Evolutionary conservation across 2,888 invertebrate genomes (phyloP), one percentile per base, ranked within the genome.

Genomic region (Eledone cirrhosa): DNA sequence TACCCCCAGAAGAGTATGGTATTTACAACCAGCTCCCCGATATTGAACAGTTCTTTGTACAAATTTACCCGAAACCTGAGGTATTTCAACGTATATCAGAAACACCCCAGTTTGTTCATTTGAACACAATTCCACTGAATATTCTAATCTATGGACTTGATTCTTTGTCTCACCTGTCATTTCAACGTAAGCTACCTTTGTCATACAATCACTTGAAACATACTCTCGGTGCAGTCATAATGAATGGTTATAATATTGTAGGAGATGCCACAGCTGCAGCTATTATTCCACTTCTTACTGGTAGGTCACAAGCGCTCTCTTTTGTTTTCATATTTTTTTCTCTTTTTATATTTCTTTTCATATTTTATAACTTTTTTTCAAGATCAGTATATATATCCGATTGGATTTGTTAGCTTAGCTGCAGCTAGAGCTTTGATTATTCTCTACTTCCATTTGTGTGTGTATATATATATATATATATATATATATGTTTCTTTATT

Each of bases 181-280:
- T 84, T 79, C 86, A 87, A 74, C 79, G 88, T 65, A 88, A 88
- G 77, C 80, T 90, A 31, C 89, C 88, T 3, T 80, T 83, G 67
- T 87, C 88, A 0, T 87, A 88, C 78, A 80, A 80, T 4, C 87
- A 83, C 78, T 78, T 89, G n/a, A 81, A 84, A 78, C 80, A 85
- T 8, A 83, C 82, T 13, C 81, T 89, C 24, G 81, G 82, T 2
- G 81, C 87, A 31, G 84, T 85, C 3, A 84, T 88, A 33, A 78
- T 89, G 81, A 82, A 89, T 80, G 87, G 87, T 16, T 90, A 89
- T 79, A 89, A 89, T 78, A 88, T 88, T 33, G 87, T 90, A 1
- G 90, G 90, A 0, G 89, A 89, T 82, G 87, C 85, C 4, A 88
- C 88, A 0, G 86, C 87, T 14, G 88, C 87, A 2, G 86, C 87